Evolutionary conservation across 2,888 invertebrate species (phyloP).

Genomic region (Agonum fuliginosum): DNA sequence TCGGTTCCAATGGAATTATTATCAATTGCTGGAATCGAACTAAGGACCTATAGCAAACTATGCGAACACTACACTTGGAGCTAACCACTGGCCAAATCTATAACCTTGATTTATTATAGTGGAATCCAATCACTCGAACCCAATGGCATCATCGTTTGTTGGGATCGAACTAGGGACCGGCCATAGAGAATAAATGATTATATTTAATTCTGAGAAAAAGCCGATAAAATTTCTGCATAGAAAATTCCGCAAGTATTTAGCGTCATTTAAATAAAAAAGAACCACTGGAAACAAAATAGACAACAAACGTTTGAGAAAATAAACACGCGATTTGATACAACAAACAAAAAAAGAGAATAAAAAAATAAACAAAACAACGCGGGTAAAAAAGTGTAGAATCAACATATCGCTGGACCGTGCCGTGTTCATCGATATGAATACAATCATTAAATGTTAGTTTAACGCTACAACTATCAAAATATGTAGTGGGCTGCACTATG

Average conservation of each 20-base stretch:
- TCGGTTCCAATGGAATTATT: too few species aligned
- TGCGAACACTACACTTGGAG: too few species aligned
- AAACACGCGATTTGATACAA: slow-evolving; percentile 53
- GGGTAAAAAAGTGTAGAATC: slow-evolving; percentile 47
- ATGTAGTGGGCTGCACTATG: slow-evolving; percentile 40
- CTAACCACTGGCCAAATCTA: too few species aligned
- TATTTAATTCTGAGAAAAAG: neutral
- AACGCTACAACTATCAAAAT: slow-evolving; percentile 58
- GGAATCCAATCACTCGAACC: too few species aligned
- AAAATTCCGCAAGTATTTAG: neutral
- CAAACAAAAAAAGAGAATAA: slow-evolving; percentile 51
- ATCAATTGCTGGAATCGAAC: too few species aligned
- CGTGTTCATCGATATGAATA: slow-evolving; percentile 27
- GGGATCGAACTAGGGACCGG: too few species aligned
- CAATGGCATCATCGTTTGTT: too few species aligned
- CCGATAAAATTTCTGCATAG: neutral
- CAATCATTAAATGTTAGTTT: slow-evolving; percentile 57
- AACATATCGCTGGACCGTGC: slow-evolving; percentile 38
- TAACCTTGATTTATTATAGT: too few species aligned
- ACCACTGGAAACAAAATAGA: slow-evolving; percentile 45
- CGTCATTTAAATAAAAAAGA: slow-evolving; percentile 23
- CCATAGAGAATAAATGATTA: too few species aligned
- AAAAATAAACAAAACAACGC: slow-evolving; percentile 49
- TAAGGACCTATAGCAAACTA: too few species aligned
- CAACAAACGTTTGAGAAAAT: slow-evolving; percentile 52